Evolutionary conservation across 2,888 invertebrate genomes (phyloP).

Genomic region (Acleris laterana): DNA sequence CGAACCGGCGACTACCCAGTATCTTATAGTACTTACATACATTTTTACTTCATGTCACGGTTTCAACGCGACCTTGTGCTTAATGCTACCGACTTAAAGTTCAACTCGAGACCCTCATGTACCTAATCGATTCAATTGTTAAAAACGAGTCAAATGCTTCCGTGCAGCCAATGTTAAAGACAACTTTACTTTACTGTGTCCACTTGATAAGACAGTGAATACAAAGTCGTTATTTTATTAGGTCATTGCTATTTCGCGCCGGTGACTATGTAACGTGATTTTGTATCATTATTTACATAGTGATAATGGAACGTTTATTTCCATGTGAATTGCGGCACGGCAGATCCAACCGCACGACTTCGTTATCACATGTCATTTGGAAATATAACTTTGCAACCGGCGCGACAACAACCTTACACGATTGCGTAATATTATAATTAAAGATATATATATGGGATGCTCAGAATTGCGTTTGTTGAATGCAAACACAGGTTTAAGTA

Average conservation of each 20-base stretch:
- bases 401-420: constrained; percentile 28
- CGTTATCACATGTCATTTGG: constrained; percentile 38
- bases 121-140: constrained; percentile 40
- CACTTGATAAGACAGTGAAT: constrained; percentile 16
- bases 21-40: constrained; percentile 49
- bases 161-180: constrained; percentile 25
- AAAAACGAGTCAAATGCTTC: constrained; percentile 31
- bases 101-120: constrained; percentile 44
- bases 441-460: background rate
- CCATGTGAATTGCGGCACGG: constrained; percentile 38
- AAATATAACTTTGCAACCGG: constrained; percentile 34
- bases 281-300: constrained; percentile 33
- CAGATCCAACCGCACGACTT: constrained; percentile 37
- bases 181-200: constrained; percentile 8
- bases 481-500: constrained; percentile 47
- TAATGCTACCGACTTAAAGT: constrained; percentile 48
- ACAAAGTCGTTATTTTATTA: constrained; percentile 24
- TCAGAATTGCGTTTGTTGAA: constrained; percentile 23
- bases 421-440: constrained; percentile 27
- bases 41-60: constrained; percentile 61
- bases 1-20: constrained; percentile 51
- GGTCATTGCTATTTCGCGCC: constrained; percentile 30
- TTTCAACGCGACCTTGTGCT: constrained; percentile 57
- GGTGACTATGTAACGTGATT: constrained; percentile 30
- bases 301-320: constrained; percentile 39